Conservation (phyloP, 2,888 invertebrate species). For the Polymixis flavicincta region DNA sequence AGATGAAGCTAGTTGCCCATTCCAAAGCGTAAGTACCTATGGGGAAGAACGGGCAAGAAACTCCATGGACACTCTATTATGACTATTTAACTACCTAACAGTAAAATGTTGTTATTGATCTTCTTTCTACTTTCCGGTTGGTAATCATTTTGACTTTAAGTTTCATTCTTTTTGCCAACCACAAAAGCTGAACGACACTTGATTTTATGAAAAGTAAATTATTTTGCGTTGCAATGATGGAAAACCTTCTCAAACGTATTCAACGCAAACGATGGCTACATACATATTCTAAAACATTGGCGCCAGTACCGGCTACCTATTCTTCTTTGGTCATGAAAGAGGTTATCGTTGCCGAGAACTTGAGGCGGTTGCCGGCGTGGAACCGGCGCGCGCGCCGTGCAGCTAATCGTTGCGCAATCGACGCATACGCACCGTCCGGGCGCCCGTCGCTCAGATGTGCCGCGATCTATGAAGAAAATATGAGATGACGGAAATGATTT, state of each 20-base stretch:
- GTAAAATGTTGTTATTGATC: neutral
- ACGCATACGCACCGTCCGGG: slow-evolving; percentile 68
- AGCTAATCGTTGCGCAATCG: slow-evolving; percentile 82
- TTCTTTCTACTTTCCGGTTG: neutral
- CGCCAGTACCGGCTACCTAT: slow-evolving; percentile 16
- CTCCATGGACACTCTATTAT: too few relatives aligned
- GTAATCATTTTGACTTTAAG: neutral
- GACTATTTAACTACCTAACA: neutral
- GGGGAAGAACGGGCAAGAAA: too few relatives aligned
- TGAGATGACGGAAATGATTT: slow-evolving; percentile 14
- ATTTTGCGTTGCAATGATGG: neutral
- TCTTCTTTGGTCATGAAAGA: slow-evolving; percentile 73
- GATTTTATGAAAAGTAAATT: neutral
- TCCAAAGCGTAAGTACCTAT: too few relatives aligned
- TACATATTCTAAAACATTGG: slow-evolving; percentile 8
- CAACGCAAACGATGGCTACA: neutral
- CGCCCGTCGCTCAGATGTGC: slow-evolving; percentile 44
- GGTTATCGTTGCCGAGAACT: slow-evolving; percentile 87
- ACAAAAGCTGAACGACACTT: neutral
- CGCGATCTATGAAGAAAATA: slow-evolving; percentile 50
- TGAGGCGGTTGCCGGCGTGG: slow-evolving; percentile 78
- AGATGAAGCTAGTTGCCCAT: too few relatives aligned
- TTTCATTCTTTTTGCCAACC: neutral
- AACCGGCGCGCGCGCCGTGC: slow-evolving; percentile 73
- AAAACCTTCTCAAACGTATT: neutral